A percentile compares a stretch with the other conserved stretches of the same genome.
phyloP scores from a whole-genome alignment of 2,797 vertebrate species.

The Saxicola maurus region DNA sequence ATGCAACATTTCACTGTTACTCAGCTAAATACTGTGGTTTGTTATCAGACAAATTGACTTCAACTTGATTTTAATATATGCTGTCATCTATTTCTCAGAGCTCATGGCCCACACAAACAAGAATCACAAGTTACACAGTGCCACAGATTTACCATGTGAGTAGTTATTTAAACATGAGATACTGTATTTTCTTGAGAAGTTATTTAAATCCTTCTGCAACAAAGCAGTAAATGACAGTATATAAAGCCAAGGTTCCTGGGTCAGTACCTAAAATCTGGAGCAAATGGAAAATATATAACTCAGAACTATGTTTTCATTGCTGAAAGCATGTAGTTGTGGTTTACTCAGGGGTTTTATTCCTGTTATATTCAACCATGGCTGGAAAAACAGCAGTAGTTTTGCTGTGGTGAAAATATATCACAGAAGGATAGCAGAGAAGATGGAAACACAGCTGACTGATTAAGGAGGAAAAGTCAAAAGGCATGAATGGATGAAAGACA shows the following conservation, averaged over 20 bases:
- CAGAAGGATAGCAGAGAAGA: neutral
- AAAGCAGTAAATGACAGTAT: neutral
- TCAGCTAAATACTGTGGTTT: neutral
- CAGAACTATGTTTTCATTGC: neutral
- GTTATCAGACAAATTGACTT: neutral
- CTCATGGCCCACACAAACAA: neutral
- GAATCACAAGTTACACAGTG: neutral
- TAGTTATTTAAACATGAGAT: neutral
- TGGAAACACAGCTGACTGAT: neutral
- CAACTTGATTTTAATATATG: neutral
- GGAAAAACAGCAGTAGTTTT: neutral
- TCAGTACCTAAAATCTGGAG: neutral
- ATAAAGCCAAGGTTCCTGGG: neutral
- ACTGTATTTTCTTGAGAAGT: neutral
- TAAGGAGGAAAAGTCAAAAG: neutral
- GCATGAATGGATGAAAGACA: neutral
- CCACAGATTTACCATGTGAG: neutral
- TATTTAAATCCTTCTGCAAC: neutral
- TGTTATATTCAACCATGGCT: neutral
- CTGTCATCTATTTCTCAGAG: neutral
- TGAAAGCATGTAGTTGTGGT: neutral
- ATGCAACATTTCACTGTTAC: neutral
- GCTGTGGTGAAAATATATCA: neutral
- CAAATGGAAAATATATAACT: neutral
- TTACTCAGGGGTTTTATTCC: fast-evolving